Percentiles rank a stretch among this genome's conserved stretches.
Conservation (phyloP, 2,797 vertebrate species). For the Spondyliosoma cantharus region DNA sequence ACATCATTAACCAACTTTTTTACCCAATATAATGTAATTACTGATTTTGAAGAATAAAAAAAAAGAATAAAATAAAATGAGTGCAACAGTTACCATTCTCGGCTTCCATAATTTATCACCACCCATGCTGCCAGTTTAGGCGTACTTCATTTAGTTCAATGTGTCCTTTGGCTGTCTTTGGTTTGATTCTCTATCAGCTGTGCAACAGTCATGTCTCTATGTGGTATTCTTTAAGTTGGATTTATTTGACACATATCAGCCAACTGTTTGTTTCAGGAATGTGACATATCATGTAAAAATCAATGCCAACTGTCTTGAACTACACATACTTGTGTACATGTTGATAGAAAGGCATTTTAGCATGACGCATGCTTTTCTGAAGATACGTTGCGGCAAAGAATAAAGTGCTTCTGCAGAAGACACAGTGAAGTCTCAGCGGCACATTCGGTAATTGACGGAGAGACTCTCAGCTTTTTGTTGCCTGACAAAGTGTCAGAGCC, state of each 20-base stretch:
- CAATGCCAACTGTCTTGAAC: background rate
- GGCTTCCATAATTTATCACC: background rate
- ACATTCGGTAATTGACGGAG: constrained; percentile 48
- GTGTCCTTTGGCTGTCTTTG: background rate
- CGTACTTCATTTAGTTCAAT: background rate
- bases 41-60: background rate
- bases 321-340: too few relatives aligned
- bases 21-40: background rate
- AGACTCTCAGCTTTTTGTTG: constrained; percentile 45
- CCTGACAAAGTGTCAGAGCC: constrained; percentile 20
- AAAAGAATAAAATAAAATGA: background rate
- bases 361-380: background rate
- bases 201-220: background rate
- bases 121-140: too few relatives aligned
- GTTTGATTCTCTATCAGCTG: background rate
- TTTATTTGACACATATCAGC: background rate
- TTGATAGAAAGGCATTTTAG: background rate
- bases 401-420: constrained; percentile 1
- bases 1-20: background rate
- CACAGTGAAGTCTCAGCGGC: background rate
- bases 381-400: background rate
- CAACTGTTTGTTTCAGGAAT: background rate
- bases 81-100: background rate
- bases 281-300: background rate
- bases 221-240: background rate